A percentile compares a stretch with the other conserved stretches of the same genome.
These are phyloP conservation scores for Cantharis lateralis DNA, from an alignment of 2,888 invertebrate species.

Conservation along the genomic window DNA sequence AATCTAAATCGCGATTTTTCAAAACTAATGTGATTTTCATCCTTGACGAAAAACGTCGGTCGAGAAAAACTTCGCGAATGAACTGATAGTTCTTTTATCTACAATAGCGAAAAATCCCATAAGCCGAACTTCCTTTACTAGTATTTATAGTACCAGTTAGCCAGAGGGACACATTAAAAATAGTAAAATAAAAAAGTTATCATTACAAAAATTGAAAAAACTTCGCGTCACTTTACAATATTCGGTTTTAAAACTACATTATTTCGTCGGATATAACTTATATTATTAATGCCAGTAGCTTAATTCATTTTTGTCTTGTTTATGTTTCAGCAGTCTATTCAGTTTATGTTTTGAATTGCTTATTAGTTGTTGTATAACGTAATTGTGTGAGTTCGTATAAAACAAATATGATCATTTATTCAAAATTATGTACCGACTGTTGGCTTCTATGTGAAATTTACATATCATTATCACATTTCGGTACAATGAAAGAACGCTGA, in stretches of 20 bases:
- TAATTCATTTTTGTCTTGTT: not conserved
- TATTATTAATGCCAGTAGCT: not conserved
- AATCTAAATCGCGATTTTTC: constrained; percentile 11
- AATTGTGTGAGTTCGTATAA: not conserved
- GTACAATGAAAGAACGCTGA: not conserved
- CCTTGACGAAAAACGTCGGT: constrained; percentile 13
- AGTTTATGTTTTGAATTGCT: not conserved
- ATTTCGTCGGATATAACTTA: not conserved
- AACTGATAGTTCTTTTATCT: constrained; percentile 24
- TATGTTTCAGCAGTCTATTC: not conserved
- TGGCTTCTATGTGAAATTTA: not conserved
- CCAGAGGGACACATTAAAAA: constrained; percentile 2
- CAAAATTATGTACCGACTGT: not conserved
- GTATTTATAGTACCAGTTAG: constrained; percentile 6
- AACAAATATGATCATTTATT: not conserved
- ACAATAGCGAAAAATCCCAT: constrained; percentile 9
- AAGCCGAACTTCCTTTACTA: constrained; percentile 6
- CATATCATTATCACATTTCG: not conserved
- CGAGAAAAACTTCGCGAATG: constrained; percentile 12
- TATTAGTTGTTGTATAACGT: not conserved
- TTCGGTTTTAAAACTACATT: not conserved
- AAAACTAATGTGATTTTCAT: constrained; percentile 15
- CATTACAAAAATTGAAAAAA: too few relatives aligned
- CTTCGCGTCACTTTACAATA: not conserved
- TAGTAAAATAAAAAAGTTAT: too few relatives aligned